phyloP scores from a whole-genome alignment of 2,113 vertebrate genomes.

The Danio rerio region GRCz12tu NC_133182.1:53997501-53998000 shows the following conservation, averaged over 20 bases:
- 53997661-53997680: constrained; percentile 77
- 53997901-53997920: no score
- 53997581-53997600: no score
- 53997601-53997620: background rate
- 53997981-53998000: no score
- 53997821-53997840: background rate
- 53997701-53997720: constrained; percentile 70
- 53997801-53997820: background rate
- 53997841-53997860: background rate
- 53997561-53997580: no score
- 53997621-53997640: background rate
- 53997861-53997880: background rate
- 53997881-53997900: no score
- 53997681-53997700: constrained; percentile 75
- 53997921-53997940: no score
- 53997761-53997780: background rate
- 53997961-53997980: no score
- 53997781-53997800: background rate
- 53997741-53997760: background rate
- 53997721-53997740: constrained; percentile 65
- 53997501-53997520: no score
- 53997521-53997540: no score
- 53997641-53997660: constrained; percentile 69
- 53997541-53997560: no score
- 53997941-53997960: no score